Evolutionary conservation across 2,113 vertebrate species (phyloP).

Genomic region (Noctilio leporinus): DNA sequence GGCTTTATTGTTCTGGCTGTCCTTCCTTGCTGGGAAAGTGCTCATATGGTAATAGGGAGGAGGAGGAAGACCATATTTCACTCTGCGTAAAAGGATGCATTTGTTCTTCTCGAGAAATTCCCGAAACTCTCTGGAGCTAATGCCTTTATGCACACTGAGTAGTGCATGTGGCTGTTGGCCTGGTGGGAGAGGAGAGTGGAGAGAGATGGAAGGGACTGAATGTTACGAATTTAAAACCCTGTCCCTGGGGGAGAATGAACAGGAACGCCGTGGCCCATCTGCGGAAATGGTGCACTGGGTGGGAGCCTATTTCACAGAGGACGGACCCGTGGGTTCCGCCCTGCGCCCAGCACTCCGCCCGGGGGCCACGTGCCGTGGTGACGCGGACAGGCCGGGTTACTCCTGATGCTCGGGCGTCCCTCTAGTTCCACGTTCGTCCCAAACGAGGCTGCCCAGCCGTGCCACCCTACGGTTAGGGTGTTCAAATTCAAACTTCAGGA

Average conservation of each 20-base stretch:
- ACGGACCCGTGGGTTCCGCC: fast-evolving
- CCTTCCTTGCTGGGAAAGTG: background rate
- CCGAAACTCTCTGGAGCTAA: background rate
- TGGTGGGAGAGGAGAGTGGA: background rate
- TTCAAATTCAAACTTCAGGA: background rate
- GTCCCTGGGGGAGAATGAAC: background rate
- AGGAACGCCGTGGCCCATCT: background rate
- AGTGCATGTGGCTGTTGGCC: fast-evolving
- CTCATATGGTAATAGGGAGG: background rate
- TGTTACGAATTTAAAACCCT: background rate
- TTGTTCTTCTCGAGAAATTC: background rate
- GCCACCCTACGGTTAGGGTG: background rate
- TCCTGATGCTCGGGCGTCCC: background rate
- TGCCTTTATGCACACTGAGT: background rate
- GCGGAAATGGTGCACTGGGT: background rate
- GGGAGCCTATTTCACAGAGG: background rate
- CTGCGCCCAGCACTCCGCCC: fast-evolving
- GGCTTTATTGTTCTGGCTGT: background rate
- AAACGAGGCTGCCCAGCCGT: background rate
- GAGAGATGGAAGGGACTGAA: background rate
- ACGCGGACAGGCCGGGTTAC: fast-evolving
- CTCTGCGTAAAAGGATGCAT: background rate
- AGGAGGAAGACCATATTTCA: background rate
- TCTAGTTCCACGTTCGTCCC: background rate
- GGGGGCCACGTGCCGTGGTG: fast-evolving